Percentiles rank a stretch among this genome's conserved stretches.
phyloP scores from a whole-genome alignment of 92 coral and sea anemone species.

The Siderastrea siderea region DNA sequence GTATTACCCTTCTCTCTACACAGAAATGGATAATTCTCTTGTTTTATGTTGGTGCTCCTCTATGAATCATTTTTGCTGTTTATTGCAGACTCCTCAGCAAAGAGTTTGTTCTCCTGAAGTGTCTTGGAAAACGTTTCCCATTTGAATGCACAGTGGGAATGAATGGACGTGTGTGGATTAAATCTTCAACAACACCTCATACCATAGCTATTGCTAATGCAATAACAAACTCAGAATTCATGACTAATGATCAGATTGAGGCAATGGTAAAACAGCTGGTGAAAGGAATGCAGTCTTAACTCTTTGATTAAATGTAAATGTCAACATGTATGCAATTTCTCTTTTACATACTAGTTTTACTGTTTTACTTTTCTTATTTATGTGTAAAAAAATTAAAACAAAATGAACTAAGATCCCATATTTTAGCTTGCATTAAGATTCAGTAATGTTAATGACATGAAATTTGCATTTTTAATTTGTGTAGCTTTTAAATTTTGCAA shows the following conservation, averaged over 20 bases:
- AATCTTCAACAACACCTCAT: slow-evolving; percentile 71
- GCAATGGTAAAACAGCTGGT: slow-evolving; percentile 88
- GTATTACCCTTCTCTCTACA: too few relatives aligned
- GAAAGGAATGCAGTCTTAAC: slow-evolving; percentile 72
- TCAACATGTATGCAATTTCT: too few relatives aligned
- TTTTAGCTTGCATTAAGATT: too few relatives aligned
- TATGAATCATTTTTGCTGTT: background rate
- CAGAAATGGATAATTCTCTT: too few relatives aligned
- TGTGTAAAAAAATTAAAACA: too few relatives aligned
- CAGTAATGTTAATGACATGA: too few relatives aligned
- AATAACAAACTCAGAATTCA: slow-evolving; percentile 88
- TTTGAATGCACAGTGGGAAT: slow-evolving; percentile 96
- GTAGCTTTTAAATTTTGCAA: too few relatives aligned
- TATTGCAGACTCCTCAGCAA: slow-evolving; percentile 82
- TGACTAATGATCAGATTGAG: slow-evolving; percentile 84
- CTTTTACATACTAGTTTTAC: background rate
- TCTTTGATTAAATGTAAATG: too few relatives aligned
- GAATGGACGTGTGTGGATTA: slow-evolving; percentile 97
- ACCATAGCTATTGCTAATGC: slow-evolving; percentile 89
- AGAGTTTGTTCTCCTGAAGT: slow-evolving; percentile 77
- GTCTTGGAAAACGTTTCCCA: slow-evolving; percentile 88
- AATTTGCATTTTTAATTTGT: too few relatives aligned
- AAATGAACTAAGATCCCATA: too few relatives aligned
- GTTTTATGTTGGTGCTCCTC: background rate
- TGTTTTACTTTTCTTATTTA: background rate